phyloP scores from a whole-genome alignment of 2,113 vertebrate species.

The Sphaerodactylus townsendi region DNA sequence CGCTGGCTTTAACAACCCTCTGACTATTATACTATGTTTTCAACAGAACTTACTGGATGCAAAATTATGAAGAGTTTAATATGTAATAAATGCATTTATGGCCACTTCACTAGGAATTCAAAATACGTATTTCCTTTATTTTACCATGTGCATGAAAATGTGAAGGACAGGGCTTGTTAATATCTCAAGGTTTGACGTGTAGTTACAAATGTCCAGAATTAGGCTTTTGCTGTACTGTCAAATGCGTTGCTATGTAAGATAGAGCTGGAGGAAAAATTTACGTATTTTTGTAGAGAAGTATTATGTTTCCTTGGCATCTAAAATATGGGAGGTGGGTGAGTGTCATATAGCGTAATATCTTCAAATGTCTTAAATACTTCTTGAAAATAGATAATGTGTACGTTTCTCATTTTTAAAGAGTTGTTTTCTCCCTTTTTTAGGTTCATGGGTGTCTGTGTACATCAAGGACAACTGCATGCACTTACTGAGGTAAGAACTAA shows the following conservation, averaged over 20 bases:
- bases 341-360: not conserved
- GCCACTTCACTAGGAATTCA: not conserved
- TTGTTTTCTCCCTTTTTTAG: constrained; percentile 77
- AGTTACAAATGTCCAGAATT: not conserved
- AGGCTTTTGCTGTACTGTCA: not conserved
- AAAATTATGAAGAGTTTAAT: not conserved
- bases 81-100: not conserved
- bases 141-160: not conserved
- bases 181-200: not conserved
- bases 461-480: constrained; percentile 96
- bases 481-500: constrained; percentile 88
- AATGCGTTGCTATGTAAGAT: not conserved
- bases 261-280: not conserved
- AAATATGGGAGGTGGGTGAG: not conserved
- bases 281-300: not conserved
- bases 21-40: not conserved
- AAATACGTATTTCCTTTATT: not conserved
- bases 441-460: constrained; percentile 98
- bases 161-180: not conserved
- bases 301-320: not conserved
- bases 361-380: not conserved
- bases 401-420: constrained; percentile 23
- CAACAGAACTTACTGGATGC: not conserved
- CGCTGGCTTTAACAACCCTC: not conserved
- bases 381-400: constrained; percentile 16